Conservation (phyloP, 2,797 vertebrate genomes). For the Hippocampus kuda region DNA sequence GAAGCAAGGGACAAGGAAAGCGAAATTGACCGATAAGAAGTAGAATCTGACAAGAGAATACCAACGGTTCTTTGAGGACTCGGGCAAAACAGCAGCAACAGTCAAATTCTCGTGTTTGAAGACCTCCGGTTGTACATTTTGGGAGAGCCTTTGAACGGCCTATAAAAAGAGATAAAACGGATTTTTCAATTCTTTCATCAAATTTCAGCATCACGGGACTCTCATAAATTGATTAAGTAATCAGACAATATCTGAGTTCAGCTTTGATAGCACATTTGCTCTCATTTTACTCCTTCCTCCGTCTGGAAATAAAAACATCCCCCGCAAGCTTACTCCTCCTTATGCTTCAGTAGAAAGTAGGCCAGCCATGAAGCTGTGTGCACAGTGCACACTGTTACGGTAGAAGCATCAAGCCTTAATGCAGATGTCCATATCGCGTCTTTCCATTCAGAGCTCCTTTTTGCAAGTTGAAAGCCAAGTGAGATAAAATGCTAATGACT, state of each 20-base stretch:
- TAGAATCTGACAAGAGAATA: background rate
- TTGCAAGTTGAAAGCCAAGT: conserved; percentile 26
- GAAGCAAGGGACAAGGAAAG: background rate
- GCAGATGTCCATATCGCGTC: conserved; percentile 17
- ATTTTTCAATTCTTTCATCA: conserved; percentile 2
- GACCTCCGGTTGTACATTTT: background rate
- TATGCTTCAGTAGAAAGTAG: conserved; percentile 42
- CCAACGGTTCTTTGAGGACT: background rate
- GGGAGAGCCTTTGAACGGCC: background rate
- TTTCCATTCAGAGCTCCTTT: conserved; percentile 25
- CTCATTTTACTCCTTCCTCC: conserved; percentile 36
- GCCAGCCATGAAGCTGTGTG: conserved; percentile 26
- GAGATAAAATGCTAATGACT: conserved; percentile 33
- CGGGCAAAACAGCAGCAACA: background rate
- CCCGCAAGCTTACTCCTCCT: conserved; percentile 28
- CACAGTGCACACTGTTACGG: conserved; percentile 30
- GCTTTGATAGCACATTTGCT: conserved; percentile 28
- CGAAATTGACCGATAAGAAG: background rate
- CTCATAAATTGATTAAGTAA: background rate
- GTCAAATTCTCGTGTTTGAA: background rate
- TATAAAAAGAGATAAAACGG: background rate
- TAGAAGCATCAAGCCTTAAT: conserved; percentile 25
- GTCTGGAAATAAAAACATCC: conserved; percentile 42
- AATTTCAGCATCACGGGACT: conserved; percentile 1
- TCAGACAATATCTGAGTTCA: background rate